These are phyloP conservation scores for Leuctra nigra DNA, from an alignment of 2,888 invertebrate genomes.

Conservation along the genomic window DNA sequence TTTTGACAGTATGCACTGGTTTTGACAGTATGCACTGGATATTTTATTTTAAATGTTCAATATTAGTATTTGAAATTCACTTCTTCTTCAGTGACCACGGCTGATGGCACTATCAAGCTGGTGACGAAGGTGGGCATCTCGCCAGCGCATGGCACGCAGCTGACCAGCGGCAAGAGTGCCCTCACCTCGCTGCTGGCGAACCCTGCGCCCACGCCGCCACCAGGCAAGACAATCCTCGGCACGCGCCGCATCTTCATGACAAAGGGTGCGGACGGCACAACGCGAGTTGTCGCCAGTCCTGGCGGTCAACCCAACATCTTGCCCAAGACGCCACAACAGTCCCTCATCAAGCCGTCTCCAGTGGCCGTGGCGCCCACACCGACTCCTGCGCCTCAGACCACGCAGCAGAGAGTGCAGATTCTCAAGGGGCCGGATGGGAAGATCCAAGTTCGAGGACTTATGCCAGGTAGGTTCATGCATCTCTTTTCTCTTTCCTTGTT, in stretches of 20 bases:
- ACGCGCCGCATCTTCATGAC: conserved; percentile 66
- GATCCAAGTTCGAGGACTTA: conserved; percentile 81
- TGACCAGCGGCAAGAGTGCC: conserved; percentile 43
- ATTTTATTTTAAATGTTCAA: not conserved
- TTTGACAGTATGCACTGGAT: not conserved
- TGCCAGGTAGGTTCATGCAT: conserved; percentile 67
- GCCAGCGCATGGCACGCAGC: conserved; percentile 33
- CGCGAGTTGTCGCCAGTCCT: conserved; percentile 54
- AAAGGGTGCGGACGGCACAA: conserved; percentile 57
- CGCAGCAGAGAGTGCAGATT: conserved; percentile 76
- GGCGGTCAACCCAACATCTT: conserved; percentile 51
- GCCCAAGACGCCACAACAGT: conserved; percentile 45
- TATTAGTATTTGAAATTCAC: too few relatives aligned
- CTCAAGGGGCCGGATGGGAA: conserved; percentile 86
- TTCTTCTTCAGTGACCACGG: conserved; percentile 41
- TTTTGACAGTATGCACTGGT: not conserved
- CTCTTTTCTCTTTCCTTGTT: too few relatives aligned
- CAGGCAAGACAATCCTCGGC: conserved; percentile 58
- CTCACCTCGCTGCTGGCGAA: conserved; percentile 59
- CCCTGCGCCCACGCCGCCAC: conserved; percentile 46
- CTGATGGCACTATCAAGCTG: conserved; percentile 57
- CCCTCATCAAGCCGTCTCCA: conserved; percentile 44
- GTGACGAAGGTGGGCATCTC: conserved; percentile 59
- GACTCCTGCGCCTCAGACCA: conserved; percentile 17
- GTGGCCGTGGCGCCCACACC: conserved; percentile 10